Evolutionary conservation across 1,140 invertebrate genomes (phyloP).

Genomic region (Zeugodacus cucurbitae): DNA sequence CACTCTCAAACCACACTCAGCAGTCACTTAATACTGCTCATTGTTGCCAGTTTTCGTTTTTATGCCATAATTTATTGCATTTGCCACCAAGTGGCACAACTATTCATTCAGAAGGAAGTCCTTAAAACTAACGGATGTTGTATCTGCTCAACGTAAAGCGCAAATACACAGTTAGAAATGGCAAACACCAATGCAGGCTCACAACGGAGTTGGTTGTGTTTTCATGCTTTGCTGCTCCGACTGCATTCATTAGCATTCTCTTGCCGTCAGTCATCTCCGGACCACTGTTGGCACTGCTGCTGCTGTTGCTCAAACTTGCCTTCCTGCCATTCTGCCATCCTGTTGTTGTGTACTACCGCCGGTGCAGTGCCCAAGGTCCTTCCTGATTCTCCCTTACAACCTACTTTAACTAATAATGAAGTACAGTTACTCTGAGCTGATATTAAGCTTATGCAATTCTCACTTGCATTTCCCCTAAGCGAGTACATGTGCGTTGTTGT

Average conservation of each 20-base stretch:
- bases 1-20: background rate
- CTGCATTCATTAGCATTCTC: conserved; percentile 1
- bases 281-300: background rate
- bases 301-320: background rate
- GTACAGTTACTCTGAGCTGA: background rate
- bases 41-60: background rate
- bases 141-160: background rate
- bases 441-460: background rate
- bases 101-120: conserved; percentile 16
- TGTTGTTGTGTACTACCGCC: background rate
- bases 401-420: background rate
- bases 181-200: background rate
- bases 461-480: background rate
- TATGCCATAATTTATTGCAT: conserved; percentile 22
- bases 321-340: background rate
- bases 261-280: conserved; percentile 1
- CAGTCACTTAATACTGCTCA: background rate
- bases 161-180: background rate
- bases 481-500: background rate
- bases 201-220: background rate
- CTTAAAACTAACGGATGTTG: background rate
- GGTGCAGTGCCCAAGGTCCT: background rate
- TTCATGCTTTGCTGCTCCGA: background rate
- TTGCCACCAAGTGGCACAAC: conserved; percentile 16
- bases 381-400: background rate